Conservation (phyloP, 2,113 vertebrate species). For the Sturnus vulgaris region DNA sequence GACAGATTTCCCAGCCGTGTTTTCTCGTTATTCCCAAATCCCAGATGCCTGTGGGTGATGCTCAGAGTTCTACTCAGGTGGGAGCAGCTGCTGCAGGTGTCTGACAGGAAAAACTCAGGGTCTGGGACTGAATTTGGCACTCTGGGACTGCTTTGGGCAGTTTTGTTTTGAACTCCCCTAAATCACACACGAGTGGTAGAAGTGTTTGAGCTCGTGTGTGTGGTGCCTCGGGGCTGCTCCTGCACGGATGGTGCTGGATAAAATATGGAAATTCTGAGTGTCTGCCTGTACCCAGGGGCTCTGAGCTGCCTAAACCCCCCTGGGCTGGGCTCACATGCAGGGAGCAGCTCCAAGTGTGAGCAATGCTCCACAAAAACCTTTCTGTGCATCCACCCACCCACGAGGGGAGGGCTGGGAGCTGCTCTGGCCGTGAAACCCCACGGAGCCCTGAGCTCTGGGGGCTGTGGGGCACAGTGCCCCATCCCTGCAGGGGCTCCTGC, state of each 20-base stretch:
- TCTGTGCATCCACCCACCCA: background rate
- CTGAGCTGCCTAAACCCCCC: background rate
- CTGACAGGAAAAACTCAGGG: rapidly evolving
- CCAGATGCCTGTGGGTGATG: rapidly evolving
- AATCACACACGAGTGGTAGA: rapidly evolving
- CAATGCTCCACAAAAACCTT: background rate
- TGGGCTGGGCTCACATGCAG: rapidly evolving
- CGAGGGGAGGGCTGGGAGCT: background rate
- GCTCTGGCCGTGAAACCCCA: too few relatives aligned
- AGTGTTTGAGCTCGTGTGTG: too few relatives aligned
- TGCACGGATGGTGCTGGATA: rapidly evolving
- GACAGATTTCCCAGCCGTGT: background rate
- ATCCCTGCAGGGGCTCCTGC: too few relatives aligned
- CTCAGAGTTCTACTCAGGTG: background rate
- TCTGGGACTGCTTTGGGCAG: background rate
- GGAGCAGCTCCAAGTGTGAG: background rate
- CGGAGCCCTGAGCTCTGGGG: too few relatives aligned
- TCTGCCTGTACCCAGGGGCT: too few relatives aligned
- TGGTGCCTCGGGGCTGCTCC: rapidly evolving
- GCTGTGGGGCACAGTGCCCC: too few relatives aligned
- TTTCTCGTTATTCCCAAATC: rapidly evolving
- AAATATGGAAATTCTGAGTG: rapidly evolving
- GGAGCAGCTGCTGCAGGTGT: background rate
- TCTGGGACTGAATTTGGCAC: rapidly evolving
- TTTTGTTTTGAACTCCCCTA: rapidly evolving